These are phyloP conservation scores for Cyphomyrus plagiostoma DNA, from an alignment of 2,113 vertebrate genomes.

Conservation along the genomic window DNA sequence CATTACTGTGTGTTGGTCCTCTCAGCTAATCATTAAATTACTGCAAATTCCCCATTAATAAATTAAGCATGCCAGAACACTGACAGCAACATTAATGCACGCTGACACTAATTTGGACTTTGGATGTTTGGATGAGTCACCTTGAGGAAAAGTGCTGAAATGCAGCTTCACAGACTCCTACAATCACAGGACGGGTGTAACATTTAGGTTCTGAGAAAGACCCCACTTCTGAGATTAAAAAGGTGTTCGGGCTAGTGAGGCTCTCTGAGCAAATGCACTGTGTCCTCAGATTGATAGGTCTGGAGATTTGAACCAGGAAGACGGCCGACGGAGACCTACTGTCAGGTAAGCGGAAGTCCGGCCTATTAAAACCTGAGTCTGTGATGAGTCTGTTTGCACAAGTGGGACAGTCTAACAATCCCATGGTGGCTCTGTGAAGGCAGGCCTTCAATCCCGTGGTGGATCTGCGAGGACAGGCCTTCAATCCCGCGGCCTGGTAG, in stretches of 20 bases:
- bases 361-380: background rate
- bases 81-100: background rate
- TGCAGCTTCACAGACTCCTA: background rate
- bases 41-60: background rate
- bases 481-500: background rate
- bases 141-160: background rate
- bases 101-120: background rate
- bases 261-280: background rate
- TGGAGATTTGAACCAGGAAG: background rate
- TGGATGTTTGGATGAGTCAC: background rate
- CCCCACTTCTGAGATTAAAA: background rate
- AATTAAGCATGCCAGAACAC: background rate
- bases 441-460: too few relatives aligned
- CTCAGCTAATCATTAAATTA: background rate
- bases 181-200: background rate
- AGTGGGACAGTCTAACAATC: constrained; percentile 31
- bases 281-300: background rate
- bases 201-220: background rate
- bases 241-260: background rate
- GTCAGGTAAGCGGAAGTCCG: background rate
- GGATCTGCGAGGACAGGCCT: constrained; percentile 9
- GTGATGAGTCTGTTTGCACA: constrained; percentile 25
- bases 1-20: background rate
- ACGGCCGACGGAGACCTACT: background rate
- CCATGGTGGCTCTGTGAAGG: background rate